Evolutionary conservation across 92 coral and sea anemone genomes (phyloP).

Genomic region (Parazoanthus darwini): DNA sequence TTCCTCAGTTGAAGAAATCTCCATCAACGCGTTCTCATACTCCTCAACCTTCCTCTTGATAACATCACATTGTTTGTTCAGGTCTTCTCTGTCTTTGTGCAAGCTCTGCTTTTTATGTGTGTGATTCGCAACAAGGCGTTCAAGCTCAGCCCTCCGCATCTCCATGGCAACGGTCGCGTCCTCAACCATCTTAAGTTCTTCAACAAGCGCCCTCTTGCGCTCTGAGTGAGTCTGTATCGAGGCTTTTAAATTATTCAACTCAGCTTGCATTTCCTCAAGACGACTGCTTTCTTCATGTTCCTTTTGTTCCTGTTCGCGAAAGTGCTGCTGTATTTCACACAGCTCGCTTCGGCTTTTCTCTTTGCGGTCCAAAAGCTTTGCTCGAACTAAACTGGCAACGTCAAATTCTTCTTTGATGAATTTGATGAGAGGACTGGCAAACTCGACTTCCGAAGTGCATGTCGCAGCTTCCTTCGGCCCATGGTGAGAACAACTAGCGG

Average conservation of each 20-base stretch:
- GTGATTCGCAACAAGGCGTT: slow-evolving; percentile 21
- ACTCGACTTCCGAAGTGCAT: background rate
- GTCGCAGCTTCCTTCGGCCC: background rate
- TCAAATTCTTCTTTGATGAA: slow-evolving; percentile 40
- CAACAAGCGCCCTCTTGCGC: slow-evolving; percentile 10
- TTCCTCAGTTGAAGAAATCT: slow-evolving; percentile 16
- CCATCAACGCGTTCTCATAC: slow-evolving; percentile 30
- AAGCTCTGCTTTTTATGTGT: slow-evolving; percentile 11
- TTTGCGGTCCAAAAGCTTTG: slow-evolving; percentile 41
- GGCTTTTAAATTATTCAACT: slow-evolving; percentile 7
- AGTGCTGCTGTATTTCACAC: slow-evolving; percentile 35
- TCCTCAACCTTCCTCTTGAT: slow-evolving; percentile 37
- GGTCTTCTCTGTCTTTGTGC: slow-evolving; percentile 15
- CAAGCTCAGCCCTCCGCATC: slow-evolving; percentile 23
- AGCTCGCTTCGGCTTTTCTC: slow-evolving; percentile 39
- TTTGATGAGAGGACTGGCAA: slow-evolving; percentile 30
- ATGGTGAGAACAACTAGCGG: background rate
- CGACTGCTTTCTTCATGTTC: slow-evolving; percentile 34
- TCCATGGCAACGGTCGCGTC: slow-evolving; percentile 40
- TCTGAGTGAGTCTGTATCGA: background rate
- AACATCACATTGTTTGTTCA: slow-evolving; percentile 22
- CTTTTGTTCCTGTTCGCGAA: slow-evolving; percentile 11
- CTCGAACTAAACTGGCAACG: slow-evolving; percentile 42
- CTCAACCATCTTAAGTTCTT: slow-evolving; percentile 30
- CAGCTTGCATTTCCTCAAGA: slow-evolving; percentile 4